A percentile compares a stretch with the other conserved stretches of the same genome.
phyloP scores from a whole-genome alignment of 1,140 invertebrate genomes.

The Drosophila elegans region DNA sequence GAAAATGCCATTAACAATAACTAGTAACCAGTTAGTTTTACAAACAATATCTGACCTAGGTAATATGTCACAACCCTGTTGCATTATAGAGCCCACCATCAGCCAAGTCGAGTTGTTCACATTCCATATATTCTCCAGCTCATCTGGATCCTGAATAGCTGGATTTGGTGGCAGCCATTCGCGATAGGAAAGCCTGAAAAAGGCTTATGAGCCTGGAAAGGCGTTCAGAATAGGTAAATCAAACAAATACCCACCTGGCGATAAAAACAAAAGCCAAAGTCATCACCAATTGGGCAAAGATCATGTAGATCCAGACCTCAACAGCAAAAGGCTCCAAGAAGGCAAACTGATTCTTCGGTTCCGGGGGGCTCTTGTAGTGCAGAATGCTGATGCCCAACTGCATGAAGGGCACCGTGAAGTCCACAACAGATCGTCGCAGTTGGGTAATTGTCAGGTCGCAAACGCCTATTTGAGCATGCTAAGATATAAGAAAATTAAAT shows the following conservation, averaged over 20 bases:
- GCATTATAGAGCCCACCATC: conserved; percentile 93
- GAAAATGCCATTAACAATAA: neutral
- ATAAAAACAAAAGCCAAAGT: conserved; percentile 95
- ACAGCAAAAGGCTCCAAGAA: conserved; percentile 95
- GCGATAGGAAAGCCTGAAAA: conserved; percentile 90
- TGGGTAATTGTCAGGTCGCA: conserved; percentile 96
- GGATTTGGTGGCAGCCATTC: conserved; percentile 95
- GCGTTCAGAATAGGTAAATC: too few species aligned
- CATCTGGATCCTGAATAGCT: conserved; percentile 89
- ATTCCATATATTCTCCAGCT: conserved; percentile 92
- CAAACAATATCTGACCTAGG: conserved; percentile 87
- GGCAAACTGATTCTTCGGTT: conserved; percentile 95
- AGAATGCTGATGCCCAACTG: conserved; percentile 94
- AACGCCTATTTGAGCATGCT: conserved; percentile 95
- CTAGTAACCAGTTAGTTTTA: neutral
- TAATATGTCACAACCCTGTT: conserved; percentile 92
- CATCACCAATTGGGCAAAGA: conserved; percentile 96
- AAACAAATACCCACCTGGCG: conserved; percentile 89
- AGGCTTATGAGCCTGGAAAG: too few species aligned
- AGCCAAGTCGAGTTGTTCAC: conserved; percentile 92
- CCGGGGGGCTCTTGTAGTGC: conserved; percentile 94
- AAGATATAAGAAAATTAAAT: conserved; percentile 5
- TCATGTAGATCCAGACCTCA: conserved; percentile 98
- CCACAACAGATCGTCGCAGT: conserved; percentile 91
- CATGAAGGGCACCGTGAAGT: conserved; percentile 97